These are phyloP conservation scores for Spialia ferax DNA, from an alignment of 2,888 invertebrate species.

Conservation along the genomic window DNA sequence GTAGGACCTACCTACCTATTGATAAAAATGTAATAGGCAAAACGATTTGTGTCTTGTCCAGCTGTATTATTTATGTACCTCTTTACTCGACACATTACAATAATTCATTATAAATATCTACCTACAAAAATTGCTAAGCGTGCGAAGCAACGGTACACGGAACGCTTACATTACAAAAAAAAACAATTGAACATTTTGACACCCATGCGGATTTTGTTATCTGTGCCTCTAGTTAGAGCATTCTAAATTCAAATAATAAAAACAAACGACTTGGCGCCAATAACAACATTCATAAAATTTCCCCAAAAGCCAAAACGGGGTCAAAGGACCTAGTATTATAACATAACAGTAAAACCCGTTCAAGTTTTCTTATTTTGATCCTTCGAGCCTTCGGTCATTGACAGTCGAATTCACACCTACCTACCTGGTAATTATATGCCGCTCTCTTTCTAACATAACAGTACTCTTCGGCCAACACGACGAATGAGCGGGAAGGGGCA, in stretches of 20 bases:
- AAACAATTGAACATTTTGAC: not conserved
- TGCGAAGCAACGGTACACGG: slow-evolving; percentile 7
- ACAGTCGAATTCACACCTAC: slow-evolving; percentile 72
- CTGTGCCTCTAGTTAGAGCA: not conserved
- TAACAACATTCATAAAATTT: slow-evolving; percentile 11
- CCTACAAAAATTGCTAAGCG: not conserved
- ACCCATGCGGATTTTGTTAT: not conserved
- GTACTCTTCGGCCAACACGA: slow-evolving; percentile 33
- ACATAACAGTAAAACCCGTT: slow-evolving; percentile 67
- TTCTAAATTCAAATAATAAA: not conserved
- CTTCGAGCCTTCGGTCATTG: slow-evolving; percentile 79
- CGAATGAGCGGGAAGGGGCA: slow-evolving; percentile 57
- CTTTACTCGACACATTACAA: too few species aligned
- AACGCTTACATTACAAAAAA: not conserved
- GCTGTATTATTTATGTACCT: too few species aligned
- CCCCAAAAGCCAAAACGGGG: slow-evolving; percentile 46
- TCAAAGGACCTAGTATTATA: slow-evolving; percentile 60
- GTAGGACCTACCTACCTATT: too few species aligned
- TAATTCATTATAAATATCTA: not conserved
- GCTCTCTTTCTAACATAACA: slow-evolving; percentile 48
- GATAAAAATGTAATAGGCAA: too few species aligned
- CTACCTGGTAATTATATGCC: slow-evolving; percentile 52
- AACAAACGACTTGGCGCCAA: slow-evolving; percentile 6
- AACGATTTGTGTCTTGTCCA: too few species aligned
- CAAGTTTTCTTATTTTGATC: slow-evolving; percentile 72